Percentiles rank a stretch among this genome's conserved stretches.
phyloP scores from a whole-genome alignment of 2,797 vertebrate species.

The Liparis tanakae region DNA sequence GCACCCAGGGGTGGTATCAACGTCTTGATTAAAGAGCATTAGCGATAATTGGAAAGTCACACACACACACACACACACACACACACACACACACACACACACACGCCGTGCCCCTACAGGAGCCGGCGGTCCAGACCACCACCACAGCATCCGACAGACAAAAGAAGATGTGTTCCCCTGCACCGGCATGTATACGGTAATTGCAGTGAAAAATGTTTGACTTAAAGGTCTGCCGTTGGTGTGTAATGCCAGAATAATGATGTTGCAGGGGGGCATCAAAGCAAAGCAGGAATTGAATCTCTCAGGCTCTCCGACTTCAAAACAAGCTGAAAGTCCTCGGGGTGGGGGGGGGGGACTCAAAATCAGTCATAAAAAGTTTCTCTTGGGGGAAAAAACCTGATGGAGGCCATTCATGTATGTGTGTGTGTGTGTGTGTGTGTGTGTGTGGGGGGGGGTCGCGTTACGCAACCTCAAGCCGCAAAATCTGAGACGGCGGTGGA shows the following conservation, averaged over 20 bases:
- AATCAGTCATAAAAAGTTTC: background rate
- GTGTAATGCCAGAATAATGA: conserved; percentile 68
- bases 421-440: background rate
- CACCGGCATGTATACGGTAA: conserved; percentile 66
- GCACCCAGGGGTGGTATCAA: conserved; percentile 11
- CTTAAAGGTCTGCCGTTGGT: conserved; percentile 44
- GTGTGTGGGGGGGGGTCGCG: too few species aligned
- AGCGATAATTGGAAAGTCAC: conserved; percentile 25
- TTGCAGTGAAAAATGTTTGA: conserved; percentile 55
- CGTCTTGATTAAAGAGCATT: conserved; percentile 27
- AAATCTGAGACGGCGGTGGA: too few species aligned
- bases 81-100: background rate
- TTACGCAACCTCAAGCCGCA: too few species aligned
- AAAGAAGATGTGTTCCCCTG: conserved; percentile 65
- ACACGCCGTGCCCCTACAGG: conserved; percentile 17
- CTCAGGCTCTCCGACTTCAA: conserved; percentile 42
- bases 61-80: background rate
- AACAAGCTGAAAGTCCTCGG: conserved; percentile 17
- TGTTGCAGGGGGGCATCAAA: conserved; percentile 51
- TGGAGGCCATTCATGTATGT: too few species aligned
- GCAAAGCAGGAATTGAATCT: conserved; percentile 37
- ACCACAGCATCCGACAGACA: conserved; percentile 45
- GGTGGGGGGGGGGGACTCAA: background rate
- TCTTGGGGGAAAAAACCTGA: background rate
- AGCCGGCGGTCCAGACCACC: conserved; percentile 29